Evolutionary conservation across 2,888 invertebrate species (phyloP).

Genomic region (Camptogramma bilineatum): DNA sequence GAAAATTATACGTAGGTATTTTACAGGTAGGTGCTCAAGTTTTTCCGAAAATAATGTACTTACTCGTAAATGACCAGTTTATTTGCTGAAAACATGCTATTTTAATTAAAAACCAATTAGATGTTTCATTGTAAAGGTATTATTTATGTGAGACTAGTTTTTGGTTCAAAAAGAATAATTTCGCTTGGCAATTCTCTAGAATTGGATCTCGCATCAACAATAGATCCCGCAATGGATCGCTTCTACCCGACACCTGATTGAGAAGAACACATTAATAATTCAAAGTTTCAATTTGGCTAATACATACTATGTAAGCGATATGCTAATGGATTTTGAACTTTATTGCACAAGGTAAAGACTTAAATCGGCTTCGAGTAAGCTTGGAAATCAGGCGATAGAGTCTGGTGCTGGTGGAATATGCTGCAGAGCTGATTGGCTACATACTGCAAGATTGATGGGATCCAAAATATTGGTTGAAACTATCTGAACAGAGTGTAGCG

Average conservation of each 20-base stretch:
- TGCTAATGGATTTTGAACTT: conserved; percentile 1
- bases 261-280: conserved; percentile 58
- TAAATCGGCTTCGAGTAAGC: background rate
- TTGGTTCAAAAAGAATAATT: conserved; percentile 48
- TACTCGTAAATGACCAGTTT: no score
- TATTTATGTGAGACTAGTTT: conserved; percentile 38
- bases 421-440: background rate
- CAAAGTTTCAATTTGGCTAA: conserved; percentile 52
- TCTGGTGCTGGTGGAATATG: background rate
- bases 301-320: conserved; percentile 9
- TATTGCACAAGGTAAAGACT: background rate
- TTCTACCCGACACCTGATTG: conserved; percentile 50
- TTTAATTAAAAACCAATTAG: no score
- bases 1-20: no score
- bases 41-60: no score
- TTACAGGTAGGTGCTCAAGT: no score
- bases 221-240: conserved; percentile 49
- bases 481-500: background rate
- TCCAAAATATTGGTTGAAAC: background rate
- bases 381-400: background rate
- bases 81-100: no score
- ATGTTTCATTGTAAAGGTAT: no score
- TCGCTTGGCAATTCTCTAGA: conserved; percentile 52
- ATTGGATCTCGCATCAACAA: conserved; percentile 55
- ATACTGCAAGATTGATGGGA: background rate